These are phyloP conservation scores for Sigmodon hispidus DNA, from an alignment of 2,113 vertebrate species.

Conservation along the genomic window DNA sequence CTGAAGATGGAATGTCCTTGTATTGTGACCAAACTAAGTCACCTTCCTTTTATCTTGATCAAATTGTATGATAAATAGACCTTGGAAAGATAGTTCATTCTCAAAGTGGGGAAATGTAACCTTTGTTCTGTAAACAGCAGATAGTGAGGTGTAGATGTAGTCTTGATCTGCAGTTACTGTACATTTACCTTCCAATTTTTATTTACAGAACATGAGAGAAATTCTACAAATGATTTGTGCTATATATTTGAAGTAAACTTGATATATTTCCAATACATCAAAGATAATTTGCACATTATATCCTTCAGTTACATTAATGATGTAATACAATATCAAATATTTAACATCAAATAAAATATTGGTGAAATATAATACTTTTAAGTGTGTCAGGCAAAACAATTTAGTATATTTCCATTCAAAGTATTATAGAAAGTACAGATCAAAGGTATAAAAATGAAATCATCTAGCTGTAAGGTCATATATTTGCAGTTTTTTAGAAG, in stretches of 20 bases:
- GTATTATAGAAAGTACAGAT: not conserved
- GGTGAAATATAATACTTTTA: not conserved
- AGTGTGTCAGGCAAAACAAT: not conserved
- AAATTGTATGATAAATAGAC: constrained; percentile 22
- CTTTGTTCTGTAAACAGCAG: not conserved
- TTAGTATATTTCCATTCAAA: not conserved
- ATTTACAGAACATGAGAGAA: constrained; percentile 24
- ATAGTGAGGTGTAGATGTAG: not conserved
- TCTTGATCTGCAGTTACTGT: not conserved
- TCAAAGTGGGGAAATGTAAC: not conserved
- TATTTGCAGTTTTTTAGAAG: constrained; percentile 17
- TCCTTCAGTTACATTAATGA: not conserved
- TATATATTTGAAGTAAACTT: not conserved
- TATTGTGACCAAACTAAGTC: constrained; percentile 62
- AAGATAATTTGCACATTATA: not conserved
- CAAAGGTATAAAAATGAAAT: not conserved
- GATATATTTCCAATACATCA: not conserved
- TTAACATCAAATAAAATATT: not conserved
- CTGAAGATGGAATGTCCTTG: constrained; percentile 65
- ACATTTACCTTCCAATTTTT: constrained; percentile 18
- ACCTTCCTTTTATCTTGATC: constrained; percentile 60
- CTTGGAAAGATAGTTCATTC: not conserved
- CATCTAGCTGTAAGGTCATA: not conserved
- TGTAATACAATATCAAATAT: not conserved
- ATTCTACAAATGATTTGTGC: not conserved